These are phyloP conservation scores for Ophioderma brevispina DNA, from an alignment of 35 echinoderm and acorn worm genomes.

Conservation along the genomic window DNA sequence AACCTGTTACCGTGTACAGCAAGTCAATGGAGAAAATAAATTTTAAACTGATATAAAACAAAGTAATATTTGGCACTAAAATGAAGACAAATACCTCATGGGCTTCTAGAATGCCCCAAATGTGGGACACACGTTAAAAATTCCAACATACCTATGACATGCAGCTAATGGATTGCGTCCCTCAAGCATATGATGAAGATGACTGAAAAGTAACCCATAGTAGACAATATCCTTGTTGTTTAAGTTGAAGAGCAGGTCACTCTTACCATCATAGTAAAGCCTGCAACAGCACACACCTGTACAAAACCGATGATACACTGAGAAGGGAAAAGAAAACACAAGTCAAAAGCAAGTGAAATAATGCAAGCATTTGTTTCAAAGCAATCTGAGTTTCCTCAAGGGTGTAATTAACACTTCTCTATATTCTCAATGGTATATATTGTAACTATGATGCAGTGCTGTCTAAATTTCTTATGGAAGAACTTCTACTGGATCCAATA, in stretches of 20 bases:
- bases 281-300: not conserved
- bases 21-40: too few species aligned
- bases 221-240: not conserved
- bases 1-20: too few species aligned
- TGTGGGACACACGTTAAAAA: too few species aligned
- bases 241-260: not conserved
- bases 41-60: too few species aligned
- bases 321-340: not conserved
- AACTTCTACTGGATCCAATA: not conserved
- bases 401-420: not conserved
- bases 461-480: not conserved
- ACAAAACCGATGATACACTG: not conserved
- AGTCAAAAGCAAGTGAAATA: not conserved
- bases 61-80: too few species aligned
- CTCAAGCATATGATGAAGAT: not conserved
- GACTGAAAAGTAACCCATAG: not conserved
- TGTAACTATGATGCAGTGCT: not conserved
- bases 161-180: not conserved
- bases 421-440: not conserved
- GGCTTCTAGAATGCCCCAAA: too few species aligned
- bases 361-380: not conserved
- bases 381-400: not conserved
- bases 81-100: too few species aligned
- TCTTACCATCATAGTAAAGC: not conserved
- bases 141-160: not conserved